Evolutionary conservation across 2,888 invertebrate genomes (phyloP).

Genomic region (Drosophila ezoana): DNA sequence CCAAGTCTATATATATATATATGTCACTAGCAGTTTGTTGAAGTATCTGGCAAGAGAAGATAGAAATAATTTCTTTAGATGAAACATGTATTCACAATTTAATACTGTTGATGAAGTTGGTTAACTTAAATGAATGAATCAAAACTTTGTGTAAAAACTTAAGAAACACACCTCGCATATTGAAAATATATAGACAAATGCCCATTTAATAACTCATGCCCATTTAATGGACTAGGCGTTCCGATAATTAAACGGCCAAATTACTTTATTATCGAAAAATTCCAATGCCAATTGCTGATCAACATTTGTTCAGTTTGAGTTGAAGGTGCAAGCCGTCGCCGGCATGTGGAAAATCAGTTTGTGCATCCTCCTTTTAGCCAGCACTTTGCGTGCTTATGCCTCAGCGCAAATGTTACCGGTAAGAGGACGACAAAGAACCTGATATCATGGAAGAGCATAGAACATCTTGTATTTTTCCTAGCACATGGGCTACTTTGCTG

Average conservation of each 20-base stretch:
- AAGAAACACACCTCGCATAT: constrained; percentile 30
- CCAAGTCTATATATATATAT: too few species aligned
- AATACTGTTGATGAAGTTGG: too few species aligned
- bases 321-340: constrained; percentile 9
- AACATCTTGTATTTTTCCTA: background rate
- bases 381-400: constrained; percentile 9
- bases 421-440: background rate
- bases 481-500: constrained; percentile 49
- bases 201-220: constrained; percentile 21
- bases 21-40: too few species aligned
- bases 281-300: constrained; percentile 46
- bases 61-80: too few species aligned
- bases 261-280: constrained; percentile 46
- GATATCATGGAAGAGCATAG: background rate
- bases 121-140: too few species aligned
- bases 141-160: background rate
- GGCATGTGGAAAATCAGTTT: constrained; percentile 30
- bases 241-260: constrained; percentile 59
- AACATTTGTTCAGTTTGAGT: constrained; percentile 24
- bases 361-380: constrained; percentile 30
- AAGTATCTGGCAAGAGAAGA: too few species aligned
- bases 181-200: background rate
- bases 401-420: constrained; percentile 42
- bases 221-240: constrained; percentile 50
- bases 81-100: too few species aligned